These are phyloP conservation scores for Cotesia vestalis DNA, from an alignment of 1,140 invertebrate species.

Conservation along the genomic window DNA sequence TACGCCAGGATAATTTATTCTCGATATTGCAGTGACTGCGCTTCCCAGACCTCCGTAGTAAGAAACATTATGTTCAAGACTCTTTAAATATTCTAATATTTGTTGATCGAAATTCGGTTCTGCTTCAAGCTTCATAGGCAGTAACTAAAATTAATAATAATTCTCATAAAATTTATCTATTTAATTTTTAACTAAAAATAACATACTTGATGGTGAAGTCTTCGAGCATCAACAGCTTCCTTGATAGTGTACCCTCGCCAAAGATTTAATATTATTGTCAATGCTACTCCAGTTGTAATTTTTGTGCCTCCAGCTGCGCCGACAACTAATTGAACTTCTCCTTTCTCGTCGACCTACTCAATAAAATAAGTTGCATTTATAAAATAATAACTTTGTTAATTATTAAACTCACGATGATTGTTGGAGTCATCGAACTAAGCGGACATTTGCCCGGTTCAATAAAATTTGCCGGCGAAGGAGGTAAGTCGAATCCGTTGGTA, in stretches of 20 bases:
- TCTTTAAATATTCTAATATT: slow-evolving; percentile 61
- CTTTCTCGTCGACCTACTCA: slow-evolving; percentile 68
- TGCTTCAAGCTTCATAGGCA: slow-evolving; percentile 73
- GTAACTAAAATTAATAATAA: slow-evolving; percentile 63
- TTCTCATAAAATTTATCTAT: neutral
- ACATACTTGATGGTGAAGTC: slow-evolving; percentile 62
- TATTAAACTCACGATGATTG: slow-evolving; percentile 70
- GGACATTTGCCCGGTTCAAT: slow-evolving; percentile 83
- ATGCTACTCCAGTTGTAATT: slow-evolving; percentile 84
- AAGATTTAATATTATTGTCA: slow-evolving; percentile 67
- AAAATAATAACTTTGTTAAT: too few relatives aligned
- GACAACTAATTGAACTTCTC: slow-evolving; percentile 74
- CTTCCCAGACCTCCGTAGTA: slow-evolving; percentile 64
- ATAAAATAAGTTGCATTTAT: too few relatives aligned
- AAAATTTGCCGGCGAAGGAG: slow-evolving; percentile 83
- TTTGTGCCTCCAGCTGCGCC: slow-evolving; percentile 90
- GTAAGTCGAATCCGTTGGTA: slow-evolving; percentile 81
- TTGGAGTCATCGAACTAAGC: slow-evolving; percentile 89
- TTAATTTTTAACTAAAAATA: neutral
- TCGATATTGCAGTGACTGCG: slow-evolving; percentile 66
- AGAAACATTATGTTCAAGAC: slow-evolving; percentile 65
- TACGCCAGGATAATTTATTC: slow-evolving; percentile 55
- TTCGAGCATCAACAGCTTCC: slow-evolving; percentile 52
- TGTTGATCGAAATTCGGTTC: slow-evolving; percentile 70
- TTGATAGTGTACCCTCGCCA: slow-evolving; percentile 55